Evolutionary conservation across 30 jellyfish, hydroid and myxozoan species (phyloP), one percentile per base, ranked within the genome.

Genomic region (Mastigias papua): DNA sequence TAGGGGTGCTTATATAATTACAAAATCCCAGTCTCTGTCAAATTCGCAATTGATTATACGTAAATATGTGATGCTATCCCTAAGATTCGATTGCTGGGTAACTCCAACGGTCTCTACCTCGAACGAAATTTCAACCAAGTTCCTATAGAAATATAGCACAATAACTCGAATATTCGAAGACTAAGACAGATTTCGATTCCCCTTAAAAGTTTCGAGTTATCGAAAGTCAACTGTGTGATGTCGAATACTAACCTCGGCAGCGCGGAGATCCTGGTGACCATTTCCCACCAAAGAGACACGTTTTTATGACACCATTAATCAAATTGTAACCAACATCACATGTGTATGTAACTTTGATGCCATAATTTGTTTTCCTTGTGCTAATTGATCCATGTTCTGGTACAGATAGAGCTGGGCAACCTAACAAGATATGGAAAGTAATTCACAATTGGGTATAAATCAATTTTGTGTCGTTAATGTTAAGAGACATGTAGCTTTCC

Each of bases 161-260:
- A n/a, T n/a, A n/a, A n/a, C n/a, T n/a, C n/a, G n/a, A n/a, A n/a
- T n/a, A n/a, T n/a, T n/a, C n/a, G n/a, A n/a, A n/a, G n/a, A n/a
- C n/a, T n/a, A n/a, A n/a, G n/a, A n/a, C n/a, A n/a, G n/a, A n/a
- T n/a, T n/a, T n/a, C n/a, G n/a, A n/a, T n/a, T n/a, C n/a, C n/a
- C n/a, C n/a, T n/a, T n/a, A n/a, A n/a, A n/a, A n/a, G n/a, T n/a
- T n/a, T n/a, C n/a, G n/a, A n/a, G n/a, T n/a, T n/a, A n/a, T n/a
- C n/a, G n/a, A n/a, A n/a, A n/a, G n/a, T n/a, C n/a, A n/a, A n/a
- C n/a, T n/a, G n/a, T n/a, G n/a, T n/a, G n/a, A n/a, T n/a, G n/a
- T n/a, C n/a, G 54, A 42, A 42, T 42, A 42, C 78, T 4, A n/a
- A 94, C 99, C 97, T 84, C 89, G 81, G 81, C 99, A 94, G 70